These are phyloP conservation scores for Caenorhabditis elegans DNA, from an alignment of 1,140 invertebrate genomes.

Conservation along the genomic window WBcel235 BX284606.5:10109501-10110000, in stretches of 20 bases:
- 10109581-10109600: slow-evolving; percentile 12
- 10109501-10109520: slow-evolving; percentile 44
- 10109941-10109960: slow-evolving; percentile 27
- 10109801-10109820: not conserved
- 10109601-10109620: not conserved
- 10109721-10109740: slow-evolving; percentile 46
- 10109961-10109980: slow-evolving; percentile 1
- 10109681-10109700: slow-evolving; percentile 43
- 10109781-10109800: slow-evolving; percentile 57
- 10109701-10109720: slow-evolving; percentile 45
- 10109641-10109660: not conserved
- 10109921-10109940: slow-evolving; percentile 17
- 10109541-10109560: slow-evolving; percentile 16
- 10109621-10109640: not conserved
- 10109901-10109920: slow-evolving; percentile 31
- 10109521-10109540: slow-evolving; percentile 45
- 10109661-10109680: slow-evolving; percentile 44
- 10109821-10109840: not conserved
- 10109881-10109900: slow-evolving; percentile 11
- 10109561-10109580: not conserved
- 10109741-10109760: slow-evolving; percentile 38
- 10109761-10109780: slow-evolving; percentile 33
- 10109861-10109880: slow-evolving; percentile 28
- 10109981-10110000: slow-evolving; percentile 22
- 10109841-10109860: slow-evolving; percentile 12